phyloP scores from a whole-genome alignment of 1,140 invertebrate genomes.

The Euwallacea similis region DNA sequence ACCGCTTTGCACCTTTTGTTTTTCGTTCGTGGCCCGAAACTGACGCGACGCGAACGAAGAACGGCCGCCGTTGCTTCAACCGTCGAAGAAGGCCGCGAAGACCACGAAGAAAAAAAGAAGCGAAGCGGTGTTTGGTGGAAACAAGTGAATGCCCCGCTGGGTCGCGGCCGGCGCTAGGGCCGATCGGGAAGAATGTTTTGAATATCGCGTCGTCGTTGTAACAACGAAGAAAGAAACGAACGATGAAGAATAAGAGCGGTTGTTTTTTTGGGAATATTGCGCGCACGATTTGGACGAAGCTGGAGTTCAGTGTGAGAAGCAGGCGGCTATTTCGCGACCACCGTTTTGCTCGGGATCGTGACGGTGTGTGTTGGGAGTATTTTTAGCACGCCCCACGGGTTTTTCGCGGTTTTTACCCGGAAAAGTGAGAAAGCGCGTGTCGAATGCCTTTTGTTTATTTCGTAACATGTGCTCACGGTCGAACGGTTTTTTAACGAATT shows the following conservation, averaged over 20 bases:
- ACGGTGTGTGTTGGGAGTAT: conserved; percentile 4
- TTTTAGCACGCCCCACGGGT: conserved; percentile 23
- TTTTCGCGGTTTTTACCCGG: conserved; percentile 14
- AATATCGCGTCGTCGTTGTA: conserved; percentile 21
- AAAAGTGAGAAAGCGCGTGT: conserved; percentile 20
- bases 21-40: conserved; percentile 19
- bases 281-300: conserved; percentile 16
- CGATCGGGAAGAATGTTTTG: conserved; percentile 18
- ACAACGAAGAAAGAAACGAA: conserved; percentile 24
- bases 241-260: conserved; percentile 10
- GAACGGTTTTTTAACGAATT: no score
- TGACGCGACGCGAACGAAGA: conserved; percentile 18
- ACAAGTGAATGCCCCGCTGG: conserved; percentile 30
- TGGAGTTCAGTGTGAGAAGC: conserved; percentile 20
- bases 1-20: conserved; percentile 31
- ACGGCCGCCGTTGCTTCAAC: conserved; percentile 24
- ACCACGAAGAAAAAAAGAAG: conserved; percentile 17
- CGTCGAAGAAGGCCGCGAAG: conserved; percentile 8
- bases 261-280: conserved; percentile 4
- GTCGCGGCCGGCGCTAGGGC: conserved; percentile 12
- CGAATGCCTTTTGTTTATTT: conserved; percentile 6
- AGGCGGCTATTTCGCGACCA: conserved; percentile 27
- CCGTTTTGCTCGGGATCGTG: conserved; percentile 16
- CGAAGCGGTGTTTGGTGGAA: conserved; percentile 28
- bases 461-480: not conserved